A percentile compares a stretch with the other conserved stretches of the same genome.
phyloP scores from a whole-genome alignment of 2,888 invertebrate genomes.

The Oscheius sp. region DNA sequence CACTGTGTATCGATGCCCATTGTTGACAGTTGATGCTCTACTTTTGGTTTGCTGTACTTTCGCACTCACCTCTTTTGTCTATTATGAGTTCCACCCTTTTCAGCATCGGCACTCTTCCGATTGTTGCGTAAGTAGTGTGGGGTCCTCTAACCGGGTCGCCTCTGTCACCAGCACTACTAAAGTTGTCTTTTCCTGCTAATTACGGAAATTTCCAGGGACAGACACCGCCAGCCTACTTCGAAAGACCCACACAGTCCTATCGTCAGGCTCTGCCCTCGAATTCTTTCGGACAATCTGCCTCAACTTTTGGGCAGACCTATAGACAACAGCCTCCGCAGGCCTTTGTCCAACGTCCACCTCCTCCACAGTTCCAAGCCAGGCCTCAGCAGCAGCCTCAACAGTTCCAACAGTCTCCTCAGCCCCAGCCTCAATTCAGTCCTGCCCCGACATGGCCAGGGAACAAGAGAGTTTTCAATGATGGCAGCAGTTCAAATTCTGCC shows the following conservation, averaged over 20 bases:
- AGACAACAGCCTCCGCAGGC: not conserved
- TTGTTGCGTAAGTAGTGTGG: too few species aligned
- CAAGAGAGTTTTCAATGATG: conserved; percentile 9
- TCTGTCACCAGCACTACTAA: too few species aligned
- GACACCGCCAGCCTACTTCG: not conserved
- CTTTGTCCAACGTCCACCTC: not conserved
- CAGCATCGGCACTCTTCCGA: too few species aligned
- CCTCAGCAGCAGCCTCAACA: conserved; percentile 1
- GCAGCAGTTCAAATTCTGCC: not conserved
- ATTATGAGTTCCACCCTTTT: too few species aligned
- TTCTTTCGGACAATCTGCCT: not conserved
- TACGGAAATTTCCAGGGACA: not conserved
- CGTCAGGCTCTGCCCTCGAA: not conserved
- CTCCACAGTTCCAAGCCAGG: not conserved
- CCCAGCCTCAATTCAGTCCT: conserved; percentile 1
- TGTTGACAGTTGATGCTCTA: too few species aligned
- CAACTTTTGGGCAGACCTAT: not conserved
- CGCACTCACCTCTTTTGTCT: too few species aligned
- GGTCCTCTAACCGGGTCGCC: too few species aligned
- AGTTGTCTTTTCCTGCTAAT: too few species aligned
- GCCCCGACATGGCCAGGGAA: conserved; percentile 8
- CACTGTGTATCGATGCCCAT: too few species aligned
- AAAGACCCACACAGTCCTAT: not conserved
- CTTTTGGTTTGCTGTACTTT: too few species aligned
- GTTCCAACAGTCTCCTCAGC: not conserved